Percentiles rank a stretch among this genome's conserved stretches.
phyloP scores from a whole-genome alignment of 2,113 vertebrate species.

The Notothenia coriiceps region DNA sequence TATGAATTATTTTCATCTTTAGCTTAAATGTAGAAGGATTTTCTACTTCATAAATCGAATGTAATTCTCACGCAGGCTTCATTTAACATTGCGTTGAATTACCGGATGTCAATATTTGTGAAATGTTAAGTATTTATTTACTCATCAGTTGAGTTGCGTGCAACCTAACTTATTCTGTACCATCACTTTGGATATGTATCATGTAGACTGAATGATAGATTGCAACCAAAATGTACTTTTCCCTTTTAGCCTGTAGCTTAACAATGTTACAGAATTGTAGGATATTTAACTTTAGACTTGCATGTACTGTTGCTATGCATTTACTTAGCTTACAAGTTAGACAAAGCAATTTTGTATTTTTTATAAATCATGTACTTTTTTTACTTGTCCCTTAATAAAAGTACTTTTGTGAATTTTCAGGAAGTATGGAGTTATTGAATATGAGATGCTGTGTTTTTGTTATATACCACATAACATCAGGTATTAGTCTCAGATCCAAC shows the following conservation, averaged over 20 bases:
- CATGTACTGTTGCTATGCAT: slow-evolving; percentile 84
- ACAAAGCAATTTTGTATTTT: slow-evolving; percentile 83
- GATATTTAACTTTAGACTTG: slow-evolving; percentile 74
- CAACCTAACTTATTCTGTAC: slow-evolving; percentile 78
- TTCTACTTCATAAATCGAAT: slow-evolving; percentile 67
- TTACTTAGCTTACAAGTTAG: slow-evolving; percentile 78
- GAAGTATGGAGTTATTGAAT: slow-evolving; percentile 15
- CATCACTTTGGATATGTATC: slow-evolving; percentile 68
- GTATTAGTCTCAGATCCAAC: not conserved
- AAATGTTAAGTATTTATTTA: slow-evolving; percentile 81
- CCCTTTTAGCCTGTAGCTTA: slow-evolving; percentile 72
- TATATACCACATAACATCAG: not conserved
- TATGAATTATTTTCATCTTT: slow-evolving; percentile 59
- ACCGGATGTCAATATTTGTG: slow-evolving; percentile 79
- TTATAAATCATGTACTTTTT: slow-evolving; percentile 84
- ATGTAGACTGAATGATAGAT: slow-evolving; percentile 67
- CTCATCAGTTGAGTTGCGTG: slow-evolving; percentile 70
- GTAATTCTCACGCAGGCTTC: slow-evolving; percentile 65
- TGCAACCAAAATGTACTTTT: slow-evolving; percentile 74
- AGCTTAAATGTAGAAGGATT: slow-evolving; percentile 57
- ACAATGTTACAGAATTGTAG: slow-evolving; percentile 62
- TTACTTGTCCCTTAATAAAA: slow-evolving; percentile 84
- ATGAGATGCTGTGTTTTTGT: too few relatives aligned
- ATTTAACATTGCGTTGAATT: slow-evolving; percentile 64
- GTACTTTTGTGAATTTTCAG: slow-evolving; percentile 80